A percentile compares a stretch with the other conserved stretches of the same genome.
phyloP scores from a whole-genome alignment of 2,113 vertebrate species.

The Pseudolaguvia tuberculata region DNA sequence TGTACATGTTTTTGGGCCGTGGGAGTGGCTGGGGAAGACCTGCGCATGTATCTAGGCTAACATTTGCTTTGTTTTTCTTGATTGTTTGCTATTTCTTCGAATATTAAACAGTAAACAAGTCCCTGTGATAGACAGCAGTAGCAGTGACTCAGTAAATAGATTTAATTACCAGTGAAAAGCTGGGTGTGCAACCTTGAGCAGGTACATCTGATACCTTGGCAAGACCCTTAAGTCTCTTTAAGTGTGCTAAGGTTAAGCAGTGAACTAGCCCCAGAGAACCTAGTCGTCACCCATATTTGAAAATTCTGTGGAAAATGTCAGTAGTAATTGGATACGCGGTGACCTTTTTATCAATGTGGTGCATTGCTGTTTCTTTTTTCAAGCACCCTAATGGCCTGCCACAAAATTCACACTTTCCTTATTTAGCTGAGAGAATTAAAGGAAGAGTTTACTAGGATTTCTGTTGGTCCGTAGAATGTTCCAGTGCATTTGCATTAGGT shows the following conservation, averaged over 20 bases:
- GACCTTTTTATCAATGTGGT: conserved; percentile 58
- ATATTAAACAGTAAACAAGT: conserved; percentile 15
- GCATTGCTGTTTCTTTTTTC: conserved; percentile 28
- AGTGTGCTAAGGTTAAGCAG: conserved; percentile 53
- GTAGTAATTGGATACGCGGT: conserved; percentile 59
- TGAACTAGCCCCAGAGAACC: conserved; percentile 48
- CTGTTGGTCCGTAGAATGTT: background rate
- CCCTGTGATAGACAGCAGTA: conserved; percentile 5
- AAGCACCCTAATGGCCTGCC: conserved; percentile 37
- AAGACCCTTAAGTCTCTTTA: conserved; percentile 24
- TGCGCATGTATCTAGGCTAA: background rate
- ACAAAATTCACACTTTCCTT: conserved; percentile 21
- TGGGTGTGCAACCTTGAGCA: background rate
- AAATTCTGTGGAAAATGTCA: conserved; percentile 61
- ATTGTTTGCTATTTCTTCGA: background rate
- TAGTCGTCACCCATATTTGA: conserved; percentile 54
- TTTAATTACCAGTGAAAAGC: conserved; percentile 28
- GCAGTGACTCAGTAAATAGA: conserved; percentile 4
- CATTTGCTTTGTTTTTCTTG: background rate
- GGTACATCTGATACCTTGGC: conserved; percentile 13
- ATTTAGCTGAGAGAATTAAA: background rate
- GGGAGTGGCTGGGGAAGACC: too few relatives aligned
- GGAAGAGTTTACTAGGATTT: conserved; percentile 2
- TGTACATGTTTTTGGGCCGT: too few relatives aligned
- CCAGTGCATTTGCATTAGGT: background rate